A percentile compares a stretch with the other conserved stretches of the same genome.
Evolutionary conservation across 2,113 vertebrate genomes (phyloP).

Genomic region (Jacana jacana): DNA sequence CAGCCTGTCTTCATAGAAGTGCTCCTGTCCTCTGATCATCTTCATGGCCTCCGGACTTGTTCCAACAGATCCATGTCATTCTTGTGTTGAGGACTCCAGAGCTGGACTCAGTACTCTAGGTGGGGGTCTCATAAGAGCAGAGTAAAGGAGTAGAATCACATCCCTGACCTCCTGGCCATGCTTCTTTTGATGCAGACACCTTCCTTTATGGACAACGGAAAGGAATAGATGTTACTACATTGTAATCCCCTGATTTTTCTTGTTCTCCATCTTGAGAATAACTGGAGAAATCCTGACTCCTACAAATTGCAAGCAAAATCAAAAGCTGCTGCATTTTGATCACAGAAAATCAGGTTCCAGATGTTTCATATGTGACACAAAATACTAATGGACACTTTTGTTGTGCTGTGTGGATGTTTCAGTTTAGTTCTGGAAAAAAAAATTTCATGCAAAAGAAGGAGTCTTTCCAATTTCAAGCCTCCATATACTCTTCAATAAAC

Average conservation of each 20-base stretch:
- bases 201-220: neutral
- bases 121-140: neutral
- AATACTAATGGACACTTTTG: neutral
- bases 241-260: neutral
- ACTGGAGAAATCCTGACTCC: neutral
- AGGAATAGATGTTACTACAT: neutral
- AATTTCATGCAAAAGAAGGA: neutral
- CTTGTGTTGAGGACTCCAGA: neutral
- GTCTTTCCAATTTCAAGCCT: neutral
- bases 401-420: neutral
- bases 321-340: neutral
- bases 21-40: neutral
- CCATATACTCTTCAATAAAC: neutral
- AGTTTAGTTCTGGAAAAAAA: neutral
- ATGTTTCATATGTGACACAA: neutral
- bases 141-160: neutral
- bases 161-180: neutral
- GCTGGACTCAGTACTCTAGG: neutral
- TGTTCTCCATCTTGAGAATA: neutral
- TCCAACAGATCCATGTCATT: neutral
- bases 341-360: neutral
- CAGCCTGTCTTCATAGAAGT: neutral
- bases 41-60: neutral
- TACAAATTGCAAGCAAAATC: neutral
- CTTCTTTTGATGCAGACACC: neutral